These are phyloP conservation scores for Ashinkailepas kermadecensis DNA, from an alignment of 2,888 invertebrate genomes.

Conservation along the genomic window DNA sequence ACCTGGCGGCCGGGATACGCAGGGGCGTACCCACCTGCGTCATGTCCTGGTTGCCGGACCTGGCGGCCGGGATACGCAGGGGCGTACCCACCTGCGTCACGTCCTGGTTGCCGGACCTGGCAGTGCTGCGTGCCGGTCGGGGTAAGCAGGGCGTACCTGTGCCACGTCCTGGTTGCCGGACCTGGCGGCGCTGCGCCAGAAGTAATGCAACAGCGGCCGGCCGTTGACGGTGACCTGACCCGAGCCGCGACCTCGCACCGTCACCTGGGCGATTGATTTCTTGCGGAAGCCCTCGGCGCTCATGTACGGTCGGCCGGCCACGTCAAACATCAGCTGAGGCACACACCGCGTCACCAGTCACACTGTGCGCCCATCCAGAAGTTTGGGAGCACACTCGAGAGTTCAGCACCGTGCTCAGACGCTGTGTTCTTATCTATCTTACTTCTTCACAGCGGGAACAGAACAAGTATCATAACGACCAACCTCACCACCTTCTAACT, in stretches of 20 bases:
- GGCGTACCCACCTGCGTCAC: not conserved
- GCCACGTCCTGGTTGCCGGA: conserved; percentile 18
- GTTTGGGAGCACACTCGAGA: too few species aligned
- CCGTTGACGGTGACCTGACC: conserved; percentile 78
- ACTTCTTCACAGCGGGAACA: not conserved
- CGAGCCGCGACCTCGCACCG: conserved; percentile 69
- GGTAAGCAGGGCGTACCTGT: not conserved
- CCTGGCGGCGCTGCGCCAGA: conserved; percentile 55
- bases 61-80: conserved; percentile 37
- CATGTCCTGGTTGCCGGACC: conserved; percentile 8
- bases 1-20: too few species aligned
- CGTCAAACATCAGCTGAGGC: conserved; percentile 37
- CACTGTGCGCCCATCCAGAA: not conserved
- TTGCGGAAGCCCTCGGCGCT: conserved; percentile 48
- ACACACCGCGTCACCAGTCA: conserved; percentile 24
- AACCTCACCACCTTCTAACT: not conserved
- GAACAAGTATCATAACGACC: not conserved
- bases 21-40: not conserved
- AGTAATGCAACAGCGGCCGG: conserved; percentile 59
- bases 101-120: not conserved
- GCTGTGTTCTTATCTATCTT: not conserved
- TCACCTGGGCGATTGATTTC: conserved; percentile 65
- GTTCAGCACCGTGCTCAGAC: too few species aligned
- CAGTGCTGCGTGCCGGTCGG: not conserved
- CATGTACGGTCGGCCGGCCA: conserved; percentile 39